phyloP scores from a whole-genome alignment of 2,797 vertebrate genomes.

The Spea hammondii region DNA sequence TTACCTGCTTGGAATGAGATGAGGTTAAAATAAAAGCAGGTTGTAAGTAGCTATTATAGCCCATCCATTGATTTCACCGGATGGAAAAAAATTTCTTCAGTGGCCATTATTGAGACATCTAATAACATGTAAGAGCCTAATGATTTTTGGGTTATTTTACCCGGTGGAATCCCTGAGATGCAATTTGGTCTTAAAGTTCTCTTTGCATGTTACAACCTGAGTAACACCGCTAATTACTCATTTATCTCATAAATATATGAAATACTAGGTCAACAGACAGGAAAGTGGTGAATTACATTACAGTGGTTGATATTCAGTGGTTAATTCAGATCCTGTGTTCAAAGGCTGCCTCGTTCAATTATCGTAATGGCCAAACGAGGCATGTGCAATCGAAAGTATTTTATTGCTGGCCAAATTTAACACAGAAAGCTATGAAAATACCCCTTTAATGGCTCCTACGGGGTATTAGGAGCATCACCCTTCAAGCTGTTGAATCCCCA shows the following conservation, averaged over 20 bases:
- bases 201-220: neutral
- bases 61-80: neutral
- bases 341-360: too few species aligned
- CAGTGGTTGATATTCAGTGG: too few species aligned
- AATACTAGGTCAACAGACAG: neutral
- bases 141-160: constrained; percentile 3
- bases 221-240: neutral
- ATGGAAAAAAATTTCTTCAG: neutral
- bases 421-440: too few species aligned
- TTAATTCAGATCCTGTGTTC: too few species aligned
- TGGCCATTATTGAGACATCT: neutral
- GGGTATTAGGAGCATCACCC: too few species aligned
- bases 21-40: constrained; percentile 11
- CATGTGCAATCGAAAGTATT: too few species aligned
- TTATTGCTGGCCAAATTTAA: too few species aligned
- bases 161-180: neutral
- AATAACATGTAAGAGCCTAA: constrained; percentile 20
- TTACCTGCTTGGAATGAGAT: neutral
- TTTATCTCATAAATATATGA: neutral
- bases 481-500: too few species aligned
- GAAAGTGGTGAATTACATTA: too few species aligned
- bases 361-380: too few species aligned
- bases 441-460: too few species aligned
- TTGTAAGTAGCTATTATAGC: constrained; percentile 16
- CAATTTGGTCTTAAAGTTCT: neutral